A percentile compares a stretch with the other conserved stretches of the same genome.
Conservation (phyloP, 2,113 vertebrate species). For the Riparia riparia region DNA sequence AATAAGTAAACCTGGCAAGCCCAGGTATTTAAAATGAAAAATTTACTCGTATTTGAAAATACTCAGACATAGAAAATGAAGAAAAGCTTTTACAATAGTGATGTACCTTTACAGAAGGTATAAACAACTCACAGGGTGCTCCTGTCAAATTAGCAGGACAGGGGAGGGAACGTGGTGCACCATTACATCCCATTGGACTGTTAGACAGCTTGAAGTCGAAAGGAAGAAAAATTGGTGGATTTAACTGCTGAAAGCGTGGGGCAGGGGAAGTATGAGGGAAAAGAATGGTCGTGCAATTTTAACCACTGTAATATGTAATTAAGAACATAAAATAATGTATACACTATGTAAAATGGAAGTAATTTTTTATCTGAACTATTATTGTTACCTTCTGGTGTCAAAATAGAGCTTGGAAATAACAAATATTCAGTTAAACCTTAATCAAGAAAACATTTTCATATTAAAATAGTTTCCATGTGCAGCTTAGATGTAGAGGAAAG, state of each 20-base stretch:
- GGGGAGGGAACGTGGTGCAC: not conserved
- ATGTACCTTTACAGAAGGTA: not conserved
- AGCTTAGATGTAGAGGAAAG: not conserved
- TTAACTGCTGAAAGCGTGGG: not conserved
- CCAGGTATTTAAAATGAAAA: not conserved
- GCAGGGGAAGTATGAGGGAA: not conserved
- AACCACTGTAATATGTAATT: not conserved
- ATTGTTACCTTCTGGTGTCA: not conserved
- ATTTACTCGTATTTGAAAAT: not conserved
- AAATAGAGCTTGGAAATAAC: not conserved
- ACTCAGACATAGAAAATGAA: not conserved
- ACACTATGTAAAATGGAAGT: not conserved
- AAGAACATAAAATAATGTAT: not conserved
- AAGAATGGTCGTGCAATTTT: not conserved
- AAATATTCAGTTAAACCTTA: not conserved
- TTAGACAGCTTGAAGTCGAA: not conserved
- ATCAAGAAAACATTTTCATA: not conserved
- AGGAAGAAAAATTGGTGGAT: not conserved
- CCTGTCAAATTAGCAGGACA: not conserved
- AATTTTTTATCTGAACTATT: not conserved
- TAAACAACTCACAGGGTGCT: not conserved
- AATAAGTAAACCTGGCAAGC: not conserved
- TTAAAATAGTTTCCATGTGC: not conserved
- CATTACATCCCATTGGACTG: not conserved
- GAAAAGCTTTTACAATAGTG: not conserved